Conservation (phyloP, 2,113 vertebrate species). For the Phrynosoma blainvillii region DNA sequence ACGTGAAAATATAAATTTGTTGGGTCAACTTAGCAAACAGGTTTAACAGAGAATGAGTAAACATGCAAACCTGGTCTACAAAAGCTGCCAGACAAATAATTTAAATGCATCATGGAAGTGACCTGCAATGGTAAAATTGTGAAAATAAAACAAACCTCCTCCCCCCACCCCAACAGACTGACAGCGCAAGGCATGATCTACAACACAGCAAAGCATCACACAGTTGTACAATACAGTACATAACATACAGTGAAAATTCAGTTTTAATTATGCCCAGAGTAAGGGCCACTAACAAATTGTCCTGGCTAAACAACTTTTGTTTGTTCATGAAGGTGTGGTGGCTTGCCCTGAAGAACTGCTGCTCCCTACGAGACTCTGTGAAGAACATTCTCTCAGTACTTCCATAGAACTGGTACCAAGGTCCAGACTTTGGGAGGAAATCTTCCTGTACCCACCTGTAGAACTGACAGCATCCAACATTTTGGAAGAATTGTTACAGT, state of each 20-base stretch:
- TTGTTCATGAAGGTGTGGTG: conserved; percentile 8
- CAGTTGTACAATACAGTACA: not conserved
- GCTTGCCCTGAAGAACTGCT: conserved; percentile 5
- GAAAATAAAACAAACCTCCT: not conserved
- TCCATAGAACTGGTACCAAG: conserved; percentile 43
- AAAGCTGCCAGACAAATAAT: not conserved
- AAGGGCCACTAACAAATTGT: conserved; percentile 24
- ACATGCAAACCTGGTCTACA: not conserved
- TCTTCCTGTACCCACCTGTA: conserved; percentile 42
- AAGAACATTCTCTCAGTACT: conserved; percentile 49
- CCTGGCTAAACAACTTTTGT: not conserved
- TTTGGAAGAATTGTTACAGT: conserved; percentile 51
- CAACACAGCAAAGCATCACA: not conserved
- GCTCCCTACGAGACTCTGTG: conserved; percentile 20
- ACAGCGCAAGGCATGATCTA: conserved; percentile 30
- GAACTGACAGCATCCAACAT: conserved; percentile 49
- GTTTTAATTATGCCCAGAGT: conserved; percentile 5
- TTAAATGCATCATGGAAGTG: not conserved
- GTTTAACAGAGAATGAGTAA: not conserved
- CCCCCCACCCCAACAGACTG: not conserved
- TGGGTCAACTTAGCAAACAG: not conserved
- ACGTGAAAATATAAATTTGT: not conserved
- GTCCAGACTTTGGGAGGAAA: conserved; percentile 52
- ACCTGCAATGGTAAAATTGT: not conserved
- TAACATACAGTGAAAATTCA: not conserved